These are phyloP conservation scores for Drosophila murphyi DNA, from an alignment of 1,140 invertebrate genomes.

Conservation along the genomic window DNA sequence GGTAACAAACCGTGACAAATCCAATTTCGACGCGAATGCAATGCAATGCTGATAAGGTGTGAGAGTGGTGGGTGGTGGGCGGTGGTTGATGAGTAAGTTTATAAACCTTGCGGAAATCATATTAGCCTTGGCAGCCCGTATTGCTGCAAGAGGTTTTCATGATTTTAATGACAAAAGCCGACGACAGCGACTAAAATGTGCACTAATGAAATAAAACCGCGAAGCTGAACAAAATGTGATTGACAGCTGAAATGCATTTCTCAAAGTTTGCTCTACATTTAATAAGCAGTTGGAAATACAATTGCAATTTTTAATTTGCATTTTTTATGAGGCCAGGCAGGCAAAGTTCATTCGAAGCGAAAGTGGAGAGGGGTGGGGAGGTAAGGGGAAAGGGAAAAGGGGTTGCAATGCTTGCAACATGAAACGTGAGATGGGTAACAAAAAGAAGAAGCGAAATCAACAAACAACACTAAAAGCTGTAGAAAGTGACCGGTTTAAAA, in stretches of 20 bases:
- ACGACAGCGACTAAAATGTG: slow-evolving; percentile 16
- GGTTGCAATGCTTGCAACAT: slow-evolving; percentile 8
- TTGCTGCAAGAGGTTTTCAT: slow-evolving; percentile 22
- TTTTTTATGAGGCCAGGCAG: slow-evolving; percentile 42
- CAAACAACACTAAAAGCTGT: slow-evolving; percentile 36
- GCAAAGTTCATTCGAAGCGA: background rate
- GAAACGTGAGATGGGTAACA: slow-evolving; percentile 48
- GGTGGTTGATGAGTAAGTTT: slow-evolving; percentile 1
- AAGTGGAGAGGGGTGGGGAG: background rate
- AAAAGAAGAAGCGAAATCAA: slow-evolving; percentile 27
- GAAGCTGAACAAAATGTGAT: slow-evolving; percentile 19
- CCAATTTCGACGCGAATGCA: slow-evolving; percentile 34
- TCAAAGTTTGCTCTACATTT: slow-evolving; percentile 38
- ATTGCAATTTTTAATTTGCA: slow-evolving; percentile 48
- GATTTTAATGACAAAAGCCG: slow-evolving; percentile 14
- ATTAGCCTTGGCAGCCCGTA: slow-evolving; percentile 44
- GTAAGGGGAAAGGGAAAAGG: background rate
- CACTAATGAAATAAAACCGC: slow-evolving; percentile 42
- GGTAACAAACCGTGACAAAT: slow-evolving; percentile 27
- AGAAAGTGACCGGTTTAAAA: slow-evolving; percentile 50
- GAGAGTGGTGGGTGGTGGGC: background rate
- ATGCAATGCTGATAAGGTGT: background rate
- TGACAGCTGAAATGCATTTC: slow-evolving; percentile 26
- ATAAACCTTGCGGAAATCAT: slow-evolving; percentile 43
- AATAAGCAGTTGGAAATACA: slow-evolving; percentile 30